A percentile compares a stretch with the other conserved stretches of the same genome.
phyloP scores from a whole-genome alignment of 2,797 vertebrate species.

The Micrastur ruficollis region DNA sequence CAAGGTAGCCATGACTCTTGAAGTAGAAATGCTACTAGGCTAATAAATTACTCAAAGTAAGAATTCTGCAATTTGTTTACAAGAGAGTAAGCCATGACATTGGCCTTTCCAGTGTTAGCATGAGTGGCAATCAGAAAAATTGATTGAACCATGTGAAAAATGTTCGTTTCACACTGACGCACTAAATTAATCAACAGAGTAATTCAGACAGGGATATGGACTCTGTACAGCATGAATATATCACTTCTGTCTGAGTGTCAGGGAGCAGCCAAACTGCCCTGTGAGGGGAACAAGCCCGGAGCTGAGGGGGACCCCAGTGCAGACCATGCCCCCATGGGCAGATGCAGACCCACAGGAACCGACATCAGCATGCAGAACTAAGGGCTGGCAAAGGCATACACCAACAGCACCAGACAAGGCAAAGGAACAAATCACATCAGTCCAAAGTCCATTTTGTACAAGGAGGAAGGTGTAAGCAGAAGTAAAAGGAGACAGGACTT shows the following conservation, averaged over 20 bases:
- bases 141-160: neutral
- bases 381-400: neutral
- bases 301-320: fast-evolving
- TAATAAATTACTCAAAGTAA: neutral
- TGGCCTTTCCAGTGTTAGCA: neutral
- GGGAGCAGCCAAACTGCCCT: neutral
- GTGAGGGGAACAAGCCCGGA: neutral
- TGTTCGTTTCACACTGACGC: neutral
- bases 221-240: neutral
- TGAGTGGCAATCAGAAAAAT: neutral
- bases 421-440: neutral
- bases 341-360: neutral
- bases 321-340: neutral
- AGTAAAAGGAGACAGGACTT: neutral
- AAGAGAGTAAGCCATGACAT: neutral
- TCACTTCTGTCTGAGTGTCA: neutral
- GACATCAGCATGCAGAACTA: neutral
- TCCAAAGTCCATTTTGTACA: neutral
- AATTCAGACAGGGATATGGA: neutral
- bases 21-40: neutral
- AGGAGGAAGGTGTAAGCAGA: neutral
- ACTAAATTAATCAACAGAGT: neutral
- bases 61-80: neutral
- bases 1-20: neutral
- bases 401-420: neutral